Conservation (phyloP, 1,140 invertebrate genomes). For the Drosophila novamexicana region DNA sequence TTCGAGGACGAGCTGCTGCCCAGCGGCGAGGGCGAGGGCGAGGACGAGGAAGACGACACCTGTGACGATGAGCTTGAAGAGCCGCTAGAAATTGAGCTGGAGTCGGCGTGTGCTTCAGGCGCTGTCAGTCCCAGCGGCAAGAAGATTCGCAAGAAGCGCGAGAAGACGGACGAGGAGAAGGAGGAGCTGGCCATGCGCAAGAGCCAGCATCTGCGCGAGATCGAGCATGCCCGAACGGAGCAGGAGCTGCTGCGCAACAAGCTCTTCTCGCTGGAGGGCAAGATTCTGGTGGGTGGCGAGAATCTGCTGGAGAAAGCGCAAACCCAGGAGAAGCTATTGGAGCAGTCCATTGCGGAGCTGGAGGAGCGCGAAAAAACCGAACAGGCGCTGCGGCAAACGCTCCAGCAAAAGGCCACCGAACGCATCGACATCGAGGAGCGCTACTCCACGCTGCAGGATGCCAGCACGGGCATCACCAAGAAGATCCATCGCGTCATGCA, state of each 20-base stretch:
- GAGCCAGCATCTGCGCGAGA: slow-evolving; percentile 86
- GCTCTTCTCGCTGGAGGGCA: slow-evolving; percentile 95
- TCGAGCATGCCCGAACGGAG: slow-evolving; percentile 86
- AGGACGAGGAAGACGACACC: slow-evolving; percentile 73
- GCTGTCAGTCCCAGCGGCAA: slow-evolving; percentile 64
- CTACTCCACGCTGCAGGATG: slow-evolving; percentile 97
- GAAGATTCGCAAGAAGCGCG: slow-evolving; percentile 85
- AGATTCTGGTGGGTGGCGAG: slow-evolving; percentile 98
- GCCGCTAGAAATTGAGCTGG: slow-evolving; percentile 84
- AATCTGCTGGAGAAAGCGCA: slow-evolving; percentile 99
- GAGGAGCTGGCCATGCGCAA: slow-evolving; percentile 87
- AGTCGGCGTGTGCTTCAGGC: slow-evolving; percentile 75
- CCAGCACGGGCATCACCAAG: slow-evolving; percentile 95
- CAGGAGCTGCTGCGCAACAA: slow-evolving; percentile 93
- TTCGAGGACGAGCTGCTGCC: slow-evolving; percentile 74
- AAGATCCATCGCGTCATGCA: slow-evolving; percentile 96
- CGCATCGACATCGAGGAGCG: slow-evolving; percentile 98
- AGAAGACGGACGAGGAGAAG: slow-evolving; percentile 87
- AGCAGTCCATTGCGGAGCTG: slow-evolving; percentile 95
- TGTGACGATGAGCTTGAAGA: slow-evolving; percentile 71
- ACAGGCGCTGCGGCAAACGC: slow-evolving; percentile 91
- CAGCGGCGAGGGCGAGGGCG: slow-evolving; percentile 62
- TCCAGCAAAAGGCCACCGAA: slow-evolving; percentile 95
- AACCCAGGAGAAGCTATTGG: slow-evolving; percentile 95
- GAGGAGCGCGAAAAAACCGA: slow-evolving; percentile 93